Conservation (phyloP, 2,888 invertebrate genomes). For the Patella caerulea region DNA sequence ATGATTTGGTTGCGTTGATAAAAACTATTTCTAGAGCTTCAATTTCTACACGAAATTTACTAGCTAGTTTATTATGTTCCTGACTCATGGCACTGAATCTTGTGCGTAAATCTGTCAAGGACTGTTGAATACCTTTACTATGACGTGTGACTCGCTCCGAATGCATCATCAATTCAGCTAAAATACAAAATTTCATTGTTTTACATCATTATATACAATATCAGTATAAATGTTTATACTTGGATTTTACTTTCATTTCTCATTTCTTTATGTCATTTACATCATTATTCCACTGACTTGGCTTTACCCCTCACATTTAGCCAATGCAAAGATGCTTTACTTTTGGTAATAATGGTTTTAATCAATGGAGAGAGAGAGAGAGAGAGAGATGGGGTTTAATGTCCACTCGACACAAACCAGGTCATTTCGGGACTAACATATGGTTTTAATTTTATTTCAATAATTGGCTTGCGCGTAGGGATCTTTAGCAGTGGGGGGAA, state of each 20-base stretch:
- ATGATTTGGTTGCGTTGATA: constrained; percentile 69
- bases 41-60: constrained; percentile 65
- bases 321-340: background rate
- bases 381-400: too few species aligned
- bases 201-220: background rate
- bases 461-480: too few species aligned
- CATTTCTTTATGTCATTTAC: too few species aligned
- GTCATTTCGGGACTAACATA: too few species aligned
- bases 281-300: too few species aligned
- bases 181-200: constrained; percentile 5
- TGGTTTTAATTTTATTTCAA: too few species aligned
- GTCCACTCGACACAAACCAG: too few species aligned
- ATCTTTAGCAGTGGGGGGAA: too few species aligned
- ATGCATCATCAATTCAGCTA: constrained; percentile 71
- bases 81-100: constrained; percentile 63
- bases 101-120: constrained; percentile 63
- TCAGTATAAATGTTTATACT: background rate
- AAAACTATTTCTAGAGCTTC: constrained; percentile 67
- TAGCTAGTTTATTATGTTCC: constrained; percentile 64
- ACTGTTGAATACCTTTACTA: constrained; percentile 67
- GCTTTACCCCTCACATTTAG: background rate
- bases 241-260: background rate
- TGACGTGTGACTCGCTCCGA: constrained; percentile 69
- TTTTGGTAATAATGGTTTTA: too few species aligned
- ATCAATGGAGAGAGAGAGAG: too few species aligned